phyloP scores from a whole-genome alignment of 2,113 vertebrate genomes.

The Delphinus delphis region DNA sequence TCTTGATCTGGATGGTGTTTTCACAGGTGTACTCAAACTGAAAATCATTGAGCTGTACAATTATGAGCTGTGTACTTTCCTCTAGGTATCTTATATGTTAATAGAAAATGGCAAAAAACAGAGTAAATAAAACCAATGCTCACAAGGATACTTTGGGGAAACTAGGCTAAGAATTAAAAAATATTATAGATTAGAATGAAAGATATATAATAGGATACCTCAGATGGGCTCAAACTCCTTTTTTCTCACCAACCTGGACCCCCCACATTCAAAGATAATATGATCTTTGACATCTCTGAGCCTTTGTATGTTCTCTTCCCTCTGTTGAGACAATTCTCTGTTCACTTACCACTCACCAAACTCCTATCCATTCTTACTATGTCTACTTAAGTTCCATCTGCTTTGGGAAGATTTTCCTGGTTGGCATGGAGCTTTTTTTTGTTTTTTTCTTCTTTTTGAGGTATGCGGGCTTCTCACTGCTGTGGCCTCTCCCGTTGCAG shows the following conservation, averaged over 20 bases:
- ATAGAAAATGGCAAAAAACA: not conserved
- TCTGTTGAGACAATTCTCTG: not conserved
- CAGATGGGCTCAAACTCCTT: not conserved
- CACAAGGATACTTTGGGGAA: not conserved
- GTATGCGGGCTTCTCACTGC: too few relatives aligned
- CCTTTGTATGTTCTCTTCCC: not conserved
- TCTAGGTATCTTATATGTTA: not conserved
- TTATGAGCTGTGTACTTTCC: not conserved
- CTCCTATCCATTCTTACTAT: not conserved
- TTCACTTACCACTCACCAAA: not conserved
- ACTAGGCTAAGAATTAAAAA: not conserved
- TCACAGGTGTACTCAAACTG: not conserved
- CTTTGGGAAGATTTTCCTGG: not conserved
- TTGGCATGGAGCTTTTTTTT: not conserved
- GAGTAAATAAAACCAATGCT: not conserved
- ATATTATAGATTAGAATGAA: not conserved
- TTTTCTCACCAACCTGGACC: not conserved
- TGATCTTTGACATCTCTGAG: not conserved
- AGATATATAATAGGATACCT: not conserved
- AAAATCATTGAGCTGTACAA: not conserved
- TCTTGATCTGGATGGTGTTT: not conserved
- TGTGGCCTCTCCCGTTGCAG: too few relatives aligned
- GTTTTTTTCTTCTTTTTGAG: too few relatives aligned
- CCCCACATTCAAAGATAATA: not conserved
- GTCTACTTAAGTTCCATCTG: not conserved